These are phyloP conservation scores for Acheta domesticus DNA, from an alignment of 2,888 invertebrate genomes.

Conservation along the genomic window DNA sequence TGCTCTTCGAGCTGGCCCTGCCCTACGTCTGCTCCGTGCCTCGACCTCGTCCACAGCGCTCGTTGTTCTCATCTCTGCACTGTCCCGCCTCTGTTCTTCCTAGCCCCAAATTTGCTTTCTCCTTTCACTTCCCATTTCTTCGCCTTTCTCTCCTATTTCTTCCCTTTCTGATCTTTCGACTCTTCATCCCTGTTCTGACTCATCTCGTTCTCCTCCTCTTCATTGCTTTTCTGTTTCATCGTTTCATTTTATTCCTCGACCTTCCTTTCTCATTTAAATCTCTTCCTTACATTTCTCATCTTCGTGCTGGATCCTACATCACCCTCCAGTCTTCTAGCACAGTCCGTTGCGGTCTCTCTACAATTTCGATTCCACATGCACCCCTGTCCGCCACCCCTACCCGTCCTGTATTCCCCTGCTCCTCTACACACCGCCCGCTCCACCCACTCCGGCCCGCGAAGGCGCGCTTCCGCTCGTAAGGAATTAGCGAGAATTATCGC, in stretches of 20 bases:
- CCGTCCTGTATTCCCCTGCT: not conserved
- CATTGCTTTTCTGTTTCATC: not conserved
- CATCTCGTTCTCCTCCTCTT: not conserved
- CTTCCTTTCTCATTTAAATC: not conserved
- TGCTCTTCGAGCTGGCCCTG: too few relatives aligned
- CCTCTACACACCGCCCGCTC: too few relatives aligned
- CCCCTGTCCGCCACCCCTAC: not conserved
- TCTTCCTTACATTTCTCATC: not conserved
- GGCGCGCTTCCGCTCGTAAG: too few relatives aligned
- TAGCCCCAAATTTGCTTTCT: not conserved
- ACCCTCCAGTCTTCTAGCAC: not conserved
- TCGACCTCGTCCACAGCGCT: too few relatives aligned
- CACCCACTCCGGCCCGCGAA: too few relatives aligned
- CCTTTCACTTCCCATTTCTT: not conserved
- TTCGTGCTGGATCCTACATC: not conserved
- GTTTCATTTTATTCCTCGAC: not conserved
- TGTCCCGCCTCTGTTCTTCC: too few relatives aligned
- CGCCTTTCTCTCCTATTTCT: too few relatives aligned
- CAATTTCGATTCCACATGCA: not conserved
- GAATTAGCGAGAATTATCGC: too few relatives aligned
- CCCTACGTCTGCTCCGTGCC: too few relatives aligned
- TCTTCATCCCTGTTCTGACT: not conserved
- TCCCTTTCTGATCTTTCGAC: not conserved
- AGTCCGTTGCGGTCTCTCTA: not conserved
- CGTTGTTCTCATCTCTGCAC: too few relatives aligned